Evolutionary conservation across 2,113 vertebrate genomes (phyloP), one percentile per base, ranked within the genome.

Genomic region (Amia ocellicauda): DNA sequence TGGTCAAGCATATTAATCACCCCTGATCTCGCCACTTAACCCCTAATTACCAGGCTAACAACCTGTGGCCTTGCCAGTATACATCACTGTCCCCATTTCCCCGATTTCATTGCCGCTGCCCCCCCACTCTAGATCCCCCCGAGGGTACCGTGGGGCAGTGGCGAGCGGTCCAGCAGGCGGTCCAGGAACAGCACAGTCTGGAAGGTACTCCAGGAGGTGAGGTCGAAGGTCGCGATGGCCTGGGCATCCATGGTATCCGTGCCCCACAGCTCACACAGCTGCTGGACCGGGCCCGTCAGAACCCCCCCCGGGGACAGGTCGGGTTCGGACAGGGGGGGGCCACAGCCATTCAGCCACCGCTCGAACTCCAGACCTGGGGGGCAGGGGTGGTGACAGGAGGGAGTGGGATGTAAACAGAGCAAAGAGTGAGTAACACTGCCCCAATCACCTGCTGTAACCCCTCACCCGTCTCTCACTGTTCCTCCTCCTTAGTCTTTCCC

Each of bases 161-260:
- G 94, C 0, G 92, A 91, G 52, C 88, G 91, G 57, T 99, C 96
- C 72, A 98, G 75, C 67, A 97, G 87, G 67, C 92, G 88, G 83
- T 99, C 96, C 71, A 99, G 80, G 76, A 99, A 97, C n/a, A 98
- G 92, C 4, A 96, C 95, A 0, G 91, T 94, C 88, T 98, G 96
- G 77, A 98, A 98, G 57, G 94, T 96, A 83, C 85, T 93, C 96
- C 96, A 98, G 61, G 92, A 84, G 3, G 91, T 88, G 55, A 98
- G 90, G 86, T 98, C 89, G 51, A 90, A 90, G 69, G 85, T 81
- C 0, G 74, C 43, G 7, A 93, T 87, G 1, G 77, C 75, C 7
- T 73, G 78, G 20, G 72, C 75, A 63, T 94, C 89, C 5, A 92
- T 86, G 43, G 89, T 73, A 19, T 87, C 80, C 0, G 78, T 41